Base-by-base conservation (phyloP, 2,888 invertebrate genomes). In the Dynastes tityus region DNA sequence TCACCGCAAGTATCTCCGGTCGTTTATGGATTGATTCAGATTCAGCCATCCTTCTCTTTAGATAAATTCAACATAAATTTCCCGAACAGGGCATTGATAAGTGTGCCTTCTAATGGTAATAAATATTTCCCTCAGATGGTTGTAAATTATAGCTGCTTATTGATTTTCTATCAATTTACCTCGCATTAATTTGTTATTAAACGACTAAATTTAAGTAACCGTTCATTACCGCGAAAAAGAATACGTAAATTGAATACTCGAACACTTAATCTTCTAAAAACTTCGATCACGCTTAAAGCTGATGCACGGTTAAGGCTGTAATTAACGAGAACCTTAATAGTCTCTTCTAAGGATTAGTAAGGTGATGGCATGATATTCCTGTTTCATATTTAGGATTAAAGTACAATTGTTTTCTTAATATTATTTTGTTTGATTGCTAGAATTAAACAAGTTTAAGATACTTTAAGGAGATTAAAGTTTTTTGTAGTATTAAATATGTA, bases 151-250 rank as follows among this genome's bases (percentile, higher is more conserved):
- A 65, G 37, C 11, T 40, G 37, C n/a, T 13, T 65, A 65, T 65
- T 16, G 65, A 65, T 65, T 65, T 65, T 40, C 65, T n/a, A 40
- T 65, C 65, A 65, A 65, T 45, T 45, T 11, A 11, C 9, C 45
- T 8, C 45, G 8, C 65, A 65, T 65, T 65, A 65, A 65, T 65
- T 65, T 40, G 65, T 65, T 40, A 32, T 65, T 65, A 65, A 37
- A 37, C 65, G 65, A 22, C 37, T 65, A 65, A 37, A 65, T 65
- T 65, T 65, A 65, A 40, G 65, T 65, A 40, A 45, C 37, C 2
- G 45, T 45, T 45, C 11, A 45, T 45, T 45, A 45, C 45, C 8
- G 11, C 45, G 45, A 45, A 45, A 45, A 45, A 11, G 8, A 8
- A 45, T 8, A 45, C 11, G 45, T 65, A 65, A 65, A 65, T 16